Percentiles rank a stretch among this genome's conserved stretches.
phyloP scores from a whole-genome alignment of 2,797 vertebrate species.

The Meda fulgida region DNA sequence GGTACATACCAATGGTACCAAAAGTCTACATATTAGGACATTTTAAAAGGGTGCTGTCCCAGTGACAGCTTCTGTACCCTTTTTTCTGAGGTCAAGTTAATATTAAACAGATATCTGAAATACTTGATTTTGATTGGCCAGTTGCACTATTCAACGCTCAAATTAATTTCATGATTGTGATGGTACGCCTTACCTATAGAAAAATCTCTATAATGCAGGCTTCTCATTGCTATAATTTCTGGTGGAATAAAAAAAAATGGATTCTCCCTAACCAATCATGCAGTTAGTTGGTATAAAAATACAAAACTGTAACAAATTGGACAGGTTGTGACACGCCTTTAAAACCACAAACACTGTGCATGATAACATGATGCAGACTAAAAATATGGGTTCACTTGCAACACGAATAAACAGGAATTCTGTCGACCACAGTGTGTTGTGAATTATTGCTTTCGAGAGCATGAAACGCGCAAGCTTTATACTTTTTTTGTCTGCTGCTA shows the following conservation, averaged over 20 bases:
- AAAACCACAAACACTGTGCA: conserved; percentile 10
- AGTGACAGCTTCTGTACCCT: neutral
- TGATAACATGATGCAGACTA: conserved; percentile 5
- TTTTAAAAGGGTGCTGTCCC: neutral
- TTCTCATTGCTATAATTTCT: neutral
- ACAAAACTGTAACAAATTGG: conserved; percentile 12
- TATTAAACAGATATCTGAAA: neutral
- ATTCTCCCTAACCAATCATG: neutral
- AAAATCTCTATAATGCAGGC: neutral
- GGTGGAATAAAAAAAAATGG: neutral
- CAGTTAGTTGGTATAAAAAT: neutral
- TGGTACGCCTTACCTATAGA: neutral
- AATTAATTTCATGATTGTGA: neutral
- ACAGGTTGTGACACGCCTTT: conserved; percentile 22
- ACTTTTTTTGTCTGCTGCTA: neutral
- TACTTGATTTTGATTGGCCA: neutral
- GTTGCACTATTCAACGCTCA: neutral
- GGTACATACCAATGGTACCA: neutral
- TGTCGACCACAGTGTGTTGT: neutral
- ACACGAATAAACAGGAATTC: neutral
- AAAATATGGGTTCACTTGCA: neutral
- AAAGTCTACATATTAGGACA: too few species aligned
- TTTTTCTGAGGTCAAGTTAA: neutral
- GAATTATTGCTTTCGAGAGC: neutral
- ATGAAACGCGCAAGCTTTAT: neutral